These are phyloP conservation scores for Zosterops lateralis DNA, from an alignment of 2,113 vertebrate genomes.

Conservation along the genomic window DNA sequence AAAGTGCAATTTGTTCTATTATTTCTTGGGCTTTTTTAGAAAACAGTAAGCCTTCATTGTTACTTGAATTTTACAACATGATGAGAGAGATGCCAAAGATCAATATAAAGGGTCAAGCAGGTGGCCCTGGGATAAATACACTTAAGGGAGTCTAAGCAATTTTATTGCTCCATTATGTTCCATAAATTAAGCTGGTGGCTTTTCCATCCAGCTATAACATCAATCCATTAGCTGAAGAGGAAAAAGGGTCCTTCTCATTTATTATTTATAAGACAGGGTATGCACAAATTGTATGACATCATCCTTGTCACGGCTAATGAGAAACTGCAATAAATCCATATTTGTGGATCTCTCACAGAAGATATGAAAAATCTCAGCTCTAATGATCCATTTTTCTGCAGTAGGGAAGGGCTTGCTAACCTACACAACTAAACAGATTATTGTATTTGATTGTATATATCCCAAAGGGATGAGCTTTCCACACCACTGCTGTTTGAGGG, in stretches of 20 bases:
- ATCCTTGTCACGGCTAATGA: slow-evolving; percentile 1
- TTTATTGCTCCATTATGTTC: background rate
- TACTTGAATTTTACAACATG: background rate
- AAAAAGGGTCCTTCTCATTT: background rate
- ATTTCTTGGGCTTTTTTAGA: background rate
- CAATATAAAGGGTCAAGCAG: background rate
- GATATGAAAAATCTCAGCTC: background rate
- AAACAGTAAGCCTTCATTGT: background rate
- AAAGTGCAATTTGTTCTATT: background rate
- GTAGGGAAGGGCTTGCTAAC: background rate
- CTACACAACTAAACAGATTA: background rate
- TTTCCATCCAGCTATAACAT: background rate
- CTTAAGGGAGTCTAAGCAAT: background rate
- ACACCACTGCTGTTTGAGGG: background rate
- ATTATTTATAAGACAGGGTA: background rate
- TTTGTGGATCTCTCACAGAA: background rate
- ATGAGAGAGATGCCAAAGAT: background rate
- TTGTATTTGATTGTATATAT: background rate
- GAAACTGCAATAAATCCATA: slow-evolving; percentile 1
- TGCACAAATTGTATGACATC: background rate
- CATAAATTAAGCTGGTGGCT: background rate
- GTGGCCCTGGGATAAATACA: background rate
- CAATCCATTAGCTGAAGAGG: slow-evolving; percentile 18
- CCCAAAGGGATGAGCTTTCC: background rate
- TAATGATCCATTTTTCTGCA: background rate